Conservation (phyloP, 64 coral and sea anemone genomes). For the Platygyra sinensis region DNA sequence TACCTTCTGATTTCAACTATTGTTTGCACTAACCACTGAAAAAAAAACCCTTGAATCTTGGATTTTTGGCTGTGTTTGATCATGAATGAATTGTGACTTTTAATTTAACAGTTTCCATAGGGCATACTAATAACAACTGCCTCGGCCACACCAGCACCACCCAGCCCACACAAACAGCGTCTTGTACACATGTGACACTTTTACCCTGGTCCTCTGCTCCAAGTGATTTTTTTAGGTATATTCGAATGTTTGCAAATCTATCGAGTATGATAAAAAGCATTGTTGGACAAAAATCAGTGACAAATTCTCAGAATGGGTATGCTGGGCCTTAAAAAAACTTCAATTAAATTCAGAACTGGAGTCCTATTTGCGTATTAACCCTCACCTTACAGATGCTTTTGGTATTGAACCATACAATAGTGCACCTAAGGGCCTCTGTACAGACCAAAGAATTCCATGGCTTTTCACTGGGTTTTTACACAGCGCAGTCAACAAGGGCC, state of each 20-base stretch:
- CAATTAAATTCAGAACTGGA: background rate
- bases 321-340: background rate
- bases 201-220: constrained; percentile 91
- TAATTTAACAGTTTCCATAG: constrained; percentile 98
- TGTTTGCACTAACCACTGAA: constrained; percentile 87
- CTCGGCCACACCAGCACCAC: constrained; percentile 87
- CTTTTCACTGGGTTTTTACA: constrained; percentile 78
- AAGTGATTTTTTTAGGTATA: constrained; percentile 84
- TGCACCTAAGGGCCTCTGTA: constrained; percentile 95
- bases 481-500: constrained; percentile 81
- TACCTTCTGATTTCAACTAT: constrained; percentile 92
- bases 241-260: constrained; percentile 98
- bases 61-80: constrained; percentile 96
- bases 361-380: too few relatives aligned
- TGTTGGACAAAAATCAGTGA: background rate
- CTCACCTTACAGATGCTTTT: constrained; percentile 96
- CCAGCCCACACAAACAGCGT: constrained; percentile 78
- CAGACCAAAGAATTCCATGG: constrained; percentile 94
- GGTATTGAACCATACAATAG: constrained; percentile 99
- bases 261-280: background rate
- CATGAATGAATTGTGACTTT: constrained; percentile 99
- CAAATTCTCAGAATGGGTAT: background rate
- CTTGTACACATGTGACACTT: constrained; percentile 81
- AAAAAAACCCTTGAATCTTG: constrained; percentile 93
- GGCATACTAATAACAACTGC: constrained; percentile 92